Evolutionary conservation across 2,113 vertebrate species (phyloP), one percentile per base, ranked within the genome.

Genomic region (Cyphomyrus discorhynchus): DNA sequence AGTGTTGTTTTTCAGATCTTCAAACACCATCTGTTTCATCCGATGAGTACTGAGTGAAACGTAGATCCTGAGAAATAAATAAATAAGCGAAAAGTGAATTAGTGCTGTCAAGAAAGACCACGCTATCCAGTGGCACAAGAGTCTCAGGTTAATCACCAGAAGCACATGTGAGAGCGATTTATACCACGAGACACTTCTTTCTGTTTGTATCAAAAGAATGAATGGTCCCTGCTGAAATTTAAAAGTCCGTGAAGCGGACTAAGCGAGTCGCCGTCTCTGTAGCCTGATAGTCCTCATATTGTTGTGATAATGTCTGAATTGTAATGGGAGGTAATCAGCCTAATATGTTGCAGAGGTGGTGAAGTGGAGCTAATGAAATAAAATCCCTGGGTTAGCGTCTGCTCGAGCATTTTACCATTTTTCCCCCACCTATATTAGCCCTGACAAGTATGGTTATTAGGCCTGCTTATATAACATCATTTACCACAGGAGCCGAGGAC

Each of bases 1-100:
- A 90, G 87, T 80, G 74, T 80, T 80, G 80, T 53, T 92, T 90
- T 52, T 52, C 86, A 88, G 35, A 83, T 88, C 82, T 83, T 87
- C 66, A 90, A 49, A 88, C 83, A 86, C 89, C 91, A 91, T 91
- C 90, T 92, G 89, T 88, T 77, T 90, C 74, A 88, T 90, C 87
- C 86, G 88, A 92, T 47, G 88, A 89, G 88, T 39, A 27, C 52
- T 82, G 88, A 90, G 90, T 42, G 6, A 90, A 82, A 91, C 85
- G 50, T 62, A 56, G 62, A 70, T 50, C 47, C 1, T 5, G 5
- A 17, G 11, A 19, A 46, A 46, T 46, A 42, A 46, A 80, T 39
- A 80, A 80, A 80, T 80, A 80, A 39, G 35, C 8, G 2, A 1
- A 21, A 39, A 80, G 42, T 87, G 15, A 86, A 15, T n/a, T 19